Percentiles rank a stretch among this genome's conserved stretches.
Conservation (phyloP, 2,888 invertebrate species). For the Cephus runcator region DNA sequence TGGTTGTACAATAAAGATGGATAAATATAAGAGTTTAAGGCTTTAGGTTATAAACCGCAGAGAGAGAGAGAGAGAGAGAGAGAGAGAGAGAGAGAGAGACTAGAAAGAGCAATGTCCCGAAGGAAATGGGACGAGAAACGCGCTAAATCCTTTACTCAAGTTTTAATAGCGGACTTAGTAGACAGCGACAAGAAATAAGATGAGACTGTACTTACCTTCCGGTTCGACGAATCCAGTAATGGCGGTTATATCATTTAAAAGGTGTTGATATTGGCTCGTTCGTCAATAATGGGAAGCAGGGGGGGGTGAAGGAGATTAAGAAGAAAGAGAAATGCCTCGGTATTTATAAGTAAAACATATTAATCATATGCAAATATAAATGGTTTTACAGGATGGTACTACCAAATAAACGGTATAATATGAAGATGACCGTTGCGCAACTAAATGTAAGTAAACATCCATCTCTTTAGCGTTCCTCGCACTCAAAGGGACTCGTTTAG, state of each 20-base stretch:
- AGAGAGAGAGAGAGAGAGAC: too few species aligned
- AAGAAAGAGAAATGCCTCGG: neutral
- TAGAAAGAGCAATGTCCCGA: neutral
- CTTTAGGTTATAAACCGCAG: neutral
- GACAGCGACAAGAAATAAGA: neutral
- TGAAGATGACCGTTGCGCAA: constrained; percentile 49
- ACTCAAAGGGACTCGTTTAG: neutral
- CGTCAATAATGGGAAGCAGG: neutral
- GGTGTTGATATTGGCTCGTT: neutral
- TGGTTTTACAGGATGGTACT: constrained; percentile 59
- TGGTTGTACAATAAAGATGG: neutral
- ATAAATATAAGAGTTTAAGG: neutral
- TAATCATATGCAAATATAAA: constrained; percentile 63
- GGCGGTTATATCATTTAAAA: neutral
- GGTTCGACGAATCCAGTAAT: neutral
- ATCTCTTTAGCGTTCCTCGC: neutral
- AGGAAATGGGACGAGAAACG: neutral
- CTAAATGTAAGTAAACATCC: neutral
- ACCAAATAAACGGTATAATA: constrained; percentile 59
- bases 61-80: neutral
- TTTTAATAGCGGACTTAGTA: neutral
- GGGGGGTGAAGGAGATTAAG: neutral
- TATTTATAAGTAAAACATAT: constrained; percentile 60
- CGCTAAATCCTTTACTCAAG: neutral
- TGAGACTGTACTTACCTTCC: neutral